A percentile compares a stretch with the other conserved stretches of the same genome.
Evolutionary conservation across 2,113 vertebrate species (phyloP).

Genomic region (Limanda limanda): DNA sequence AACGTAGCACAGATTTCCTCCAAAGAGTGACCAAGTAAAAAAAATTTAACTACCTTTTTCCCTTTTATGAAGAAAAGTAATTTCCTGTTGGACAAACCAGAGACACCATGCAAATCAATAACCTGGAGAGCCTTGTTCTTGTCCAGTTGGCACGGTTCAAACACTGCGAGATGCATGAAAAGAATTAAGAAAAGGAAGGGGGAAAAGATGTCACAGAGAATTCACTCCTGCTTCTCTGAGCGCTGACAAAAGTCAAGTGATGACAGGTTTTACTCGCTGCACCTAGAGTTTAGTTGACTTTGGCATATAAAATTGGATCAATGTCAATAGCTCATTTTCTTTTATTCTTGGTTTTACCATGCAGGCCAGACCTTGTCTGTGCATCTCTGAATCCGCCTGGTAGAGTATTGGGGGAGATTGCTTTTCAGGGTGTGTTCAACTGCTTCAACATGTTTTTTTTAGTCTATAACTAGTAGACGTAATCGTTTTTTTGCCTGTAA

Average conservation of each 20-base stretch:
- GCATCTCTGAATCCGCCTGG: neutral
- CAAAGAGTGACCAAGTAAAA: neutral
- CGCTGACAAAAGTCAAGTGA: constrained; percentile 1
- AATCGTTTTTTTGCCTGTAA: neutral
- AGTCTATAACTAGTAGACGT: neutral
- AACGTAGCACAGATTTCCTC: neutral
- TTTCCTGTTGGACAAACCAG: constrained; percentile 21
- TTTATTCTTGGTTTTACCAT: neutral
- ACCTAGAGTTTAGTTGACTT: neutral
- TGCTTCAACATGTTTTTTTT: neutral
- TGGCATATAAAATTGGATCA: constrained; percentile 6
- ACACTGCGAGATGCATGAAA: neutral
- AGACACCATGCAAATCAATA: neutral
- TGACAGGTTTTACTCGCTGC: constrained; percentile 2
- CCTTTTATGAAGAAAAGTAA: neutral
- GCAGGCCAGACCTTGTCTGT: neutral
- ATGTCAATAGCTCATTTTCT: neutral
- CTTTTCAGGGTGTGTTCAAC: neutral
- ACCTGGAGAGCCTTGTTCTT: neutral
- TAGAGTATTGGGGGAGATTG: neutral
- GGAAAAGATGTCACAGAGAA: neutral
- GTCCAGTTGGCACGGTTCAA: constrained; percentile 10
- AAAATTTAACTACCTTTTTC: neutral
- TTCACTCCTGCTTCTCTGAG: constrained; percentile 8
- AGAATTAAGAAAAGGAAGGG: neutral